phyloP scores from a whole-genome alignment of 2,888 invertebrate species.

The Dyspetes luteomarginatus region DNA sequence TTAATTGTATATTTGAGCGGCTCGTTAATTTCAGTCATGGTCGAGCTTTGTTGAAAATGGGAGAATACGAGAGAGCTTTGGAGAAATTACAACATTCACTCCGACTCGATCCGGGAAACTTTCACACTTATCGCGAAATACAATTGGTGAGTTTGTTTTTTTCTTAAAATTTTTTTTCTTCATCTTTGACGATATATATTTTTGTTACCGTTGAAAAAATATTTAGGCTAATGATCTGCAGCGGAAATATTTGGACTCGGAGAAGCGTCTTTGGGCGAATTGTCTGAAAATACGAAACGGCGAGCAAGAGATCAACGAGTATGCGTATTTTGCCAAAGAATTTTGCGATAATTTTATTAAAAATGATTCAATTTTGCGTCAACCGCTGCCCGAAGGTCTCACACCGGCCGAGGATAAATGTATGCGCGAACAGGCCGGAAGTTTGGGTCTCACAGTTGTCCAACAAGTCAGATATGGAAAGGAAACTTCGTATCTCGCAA shows the following conservation, averaged over 20 bases:
- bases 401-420: constrained; percentile 84
- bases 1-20: constrained; percentile 17
- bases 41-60: constrained; percentile 87
- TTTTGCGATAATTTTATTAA: constrained; percentile 84
- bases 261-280: constrained; percentile 82
- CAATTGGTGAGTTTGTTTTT: constrained; percentile 79
- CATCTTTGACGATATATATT: not conserved
- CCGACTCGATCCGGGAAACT: constrained; percentile 84
- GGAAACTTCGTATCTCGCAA: constrained; percentile 70
- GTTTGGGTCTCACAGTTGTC: constrained; percentile 84
- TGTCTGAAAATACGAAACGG: constrained; percentile 72
- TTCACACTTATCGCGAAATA: constrained; percentile 85
- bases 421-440: constrained; percentile 83
- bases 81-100: constrained; percentile 85
- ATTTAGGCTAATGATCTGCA: constrained; percentile 74
- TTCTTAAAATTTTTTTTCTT: not conserved
- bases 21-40: constrained; percentile 86
- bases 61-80: constrained; percentile 86
- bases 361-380: constrained; percentile 82
- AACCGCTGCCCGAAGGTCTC: constrained; percentile 84
- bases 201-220: constrained; percentile 1
- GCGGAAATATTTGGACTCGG: constrained; percentile 78
- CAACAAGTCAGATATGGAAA: constrained; percentile 73
- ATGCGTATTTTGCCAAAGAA: constrained; percentile 82
- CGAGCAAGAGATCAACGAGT: constrained; percentile 66